These are phyloP conservation scores for Xestoiulus laeticollis DNA, from an alignment of 2,888 invertebrate species.

Conservation along the genomic window DNA sequence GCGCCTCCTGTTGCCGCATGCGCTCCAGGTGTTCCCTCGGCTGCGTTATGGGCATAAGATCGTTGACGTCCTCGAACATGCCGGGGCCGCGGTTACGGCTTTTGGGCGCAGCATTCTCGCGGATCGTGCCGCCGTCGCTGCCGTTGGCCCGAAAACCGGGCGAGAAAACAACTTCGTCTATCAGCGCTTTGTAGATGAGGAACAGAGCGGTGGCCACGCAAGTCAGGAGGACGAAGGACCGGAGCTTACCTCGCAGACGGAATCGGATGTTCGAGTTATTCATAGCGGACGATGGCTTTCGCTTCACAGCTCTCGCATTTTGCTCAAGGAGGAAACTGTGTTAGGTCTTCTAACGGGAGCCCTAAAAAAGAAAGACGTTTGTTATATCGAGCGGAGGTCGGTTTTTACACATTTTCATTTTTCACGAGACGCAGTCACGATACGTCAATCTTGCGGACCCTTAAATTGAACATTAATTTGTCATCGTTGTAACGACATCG, in stretches of 20 bases:
- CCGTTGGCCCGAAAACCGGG: neutral
- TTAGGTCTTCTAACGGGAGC: too few species aligned
- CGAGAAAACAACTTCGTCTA: neutral
- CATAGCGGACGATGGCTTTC: neutral
- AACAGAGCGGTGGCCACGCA: slow-evolving; percentile 9
- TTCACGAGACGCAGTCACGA: too few species aligned
- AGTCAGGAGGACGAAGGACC: neutral
- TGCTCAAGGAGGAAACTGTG: too few species aligned
- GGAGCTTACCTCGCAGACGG: neutral
- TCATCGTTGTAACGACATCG: too few species aligned
- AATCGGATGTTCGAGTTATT: neutral
- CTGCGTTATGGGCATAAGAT: slow-evolving; percentile 46
- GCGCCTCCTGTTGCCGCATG: slow-evolving; percentile 44
- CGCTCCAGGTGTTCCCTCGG: slow-evolving; percentile 25
- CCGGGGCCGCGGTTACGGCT: neutral
- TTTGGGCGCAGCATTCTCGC: neutral
- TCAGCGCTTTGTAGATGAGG: slow-evolving; percentile 20
- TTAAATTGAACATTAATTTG: too few species aligned
- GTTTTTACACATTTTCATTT: too few species aligned
- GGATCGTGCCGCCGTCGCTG: neutral
- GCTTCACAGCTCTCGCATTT: too few species aligned
- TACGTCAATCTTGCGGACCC: too few species aligned
- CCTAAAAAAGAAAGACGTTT: too few species aligned
- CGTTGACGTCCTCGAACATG: slow-evolving; percentile 44
- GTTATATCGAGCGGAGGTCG: too few species aligned